phyloP scores from a whole-genome alignment of 2,888 invertebrate genomes.

The Endotricha flammealis region DNA sequence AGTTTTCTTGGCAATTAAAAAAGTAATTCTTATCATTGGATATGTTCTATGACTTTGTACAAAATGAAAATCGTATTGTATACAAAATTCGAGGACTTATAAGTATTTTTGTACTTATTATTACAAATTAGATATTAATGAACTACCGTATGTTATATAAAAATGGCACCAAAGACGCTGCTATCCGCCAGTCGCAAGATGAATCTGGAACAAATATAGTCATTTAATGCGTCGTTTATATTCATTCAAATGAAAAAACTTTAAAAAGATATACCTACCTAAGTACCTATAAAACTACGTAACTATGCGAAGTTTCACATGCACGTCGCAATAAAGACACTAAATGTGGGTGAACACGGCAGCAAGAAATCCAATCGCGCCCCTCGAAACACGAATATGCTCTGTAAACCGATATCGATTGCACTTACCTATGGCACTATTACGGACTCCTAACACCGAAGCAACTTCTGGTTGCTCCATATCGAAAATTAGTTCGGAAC shows the following conservation, averaged over 20 bases:
- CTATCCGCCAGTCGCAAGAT: slow-evolving; percentile 44
- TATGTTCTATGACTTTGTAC: slow-evolving; percentile 60
- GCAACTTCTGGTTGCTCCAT: slow-evolving; percentile 87
- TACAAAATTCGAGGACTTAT: slow-evolving; percentile 21
- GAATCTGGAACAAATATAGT: slow-evolving; percentile 66
- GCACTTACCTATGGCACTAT: slow-evolving; percentile 76
- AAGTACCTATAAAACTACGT: too few relatives aligned
- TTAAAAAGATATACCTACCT: too few relatives aligned
- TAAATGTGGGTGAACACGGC: background rate
- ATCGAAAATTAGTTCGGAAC: slow-evolving; percentile 81
- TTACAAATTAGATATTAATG: slow-evolving; percentile 20
- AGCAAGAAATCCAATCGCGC: background rate
- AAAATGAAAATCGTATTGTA: slow-evolving; percentile 36
- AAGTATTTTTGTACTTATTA: slow-evolving; percentile 36
- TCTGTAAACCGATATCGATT: slow-evolving; percentile 29
- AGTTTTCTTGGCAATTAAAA: slow-evolving; percentile 7
- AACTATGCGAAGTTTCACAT: too few relatives aligned
- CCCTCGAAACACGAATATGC: background rate
- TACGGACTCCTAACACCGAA: slow-evolving; percentile 84
- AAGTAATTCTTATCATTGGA: slow-evolving; percentile 29
- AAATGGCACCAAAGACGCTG: slow-evolving; percentile 40
- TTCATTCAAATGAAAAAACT: too few relatives aligned
- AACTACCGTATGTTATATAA: slow-evolving; percentile 64
- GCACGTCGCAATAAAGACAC: background rate
- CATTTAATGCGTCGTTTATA: too few relatives aligned